Conservation (phyloP, 2,888 invertebrate genomes). For the Boloria selene region DNA sequence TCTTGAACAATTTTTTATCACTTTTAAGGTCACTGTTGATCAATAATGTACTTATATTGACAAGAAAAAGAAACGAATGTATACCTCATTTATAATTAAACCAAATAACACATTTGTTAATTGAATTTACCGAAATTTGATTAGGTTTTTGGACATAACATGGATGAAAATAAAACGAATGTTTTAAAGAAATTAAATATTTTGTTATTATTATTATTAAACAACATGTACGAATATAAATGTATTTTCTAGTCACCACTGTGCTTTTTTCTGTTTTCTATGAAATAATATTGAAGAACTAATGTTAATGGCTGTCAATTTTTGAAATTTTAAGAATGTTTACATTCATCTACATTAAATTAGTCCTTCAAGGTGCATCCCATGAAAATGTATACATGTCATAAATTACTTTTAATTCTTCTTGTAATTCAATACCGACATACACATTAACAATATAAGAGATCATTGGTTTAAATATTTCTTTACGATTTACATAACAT, state of each 20-base stretch:
- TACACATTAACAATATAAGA: no score
- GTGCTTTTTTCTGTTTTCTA: conserved; percentile 45
- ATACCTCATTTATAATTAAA: conserved; percentile 14
- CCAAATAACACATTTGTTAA: not conserved
- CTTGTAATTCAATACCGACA: no score
- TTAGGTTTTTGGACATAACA: conserved; percentile 1
- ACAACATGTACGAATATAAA: conserved; percentile 70
- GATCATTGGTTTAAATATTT: no score
- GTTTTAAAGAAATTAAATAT: conserved; percentile 74
- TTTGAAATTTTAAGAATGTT: not conserved
- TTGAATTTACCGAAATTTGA: not conserved
- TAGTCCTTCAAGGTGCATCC: not conserved
- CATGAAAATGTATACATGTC: not conserved
- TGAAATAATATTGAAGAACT: not conserved
- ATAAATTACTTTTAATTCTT: no score
- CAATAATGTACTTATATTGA: not conserved
- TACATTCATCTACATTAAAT: not conserved
- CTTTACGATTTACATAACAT: not conserved
- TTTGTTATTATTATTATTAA: conserved; percentile 79
- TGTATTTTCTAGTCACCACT: conserved; percentile 80
- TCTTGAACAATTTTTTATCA: not conserved
- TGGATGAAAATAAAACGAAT: conserved; percentile 63
- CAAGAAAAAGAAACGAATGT: not conserved
- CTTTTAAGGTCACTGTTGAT: not conserved
- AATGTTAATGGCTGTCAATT: conserved; percentile 1